A percentile compares a stretch with the other conserved stretches of the same genome.
These are phyloP conservation scores for Acheta domesticus DNA, from an alignment of 2,888 invertebrate species.

Conservation along the genomic window DNA sequence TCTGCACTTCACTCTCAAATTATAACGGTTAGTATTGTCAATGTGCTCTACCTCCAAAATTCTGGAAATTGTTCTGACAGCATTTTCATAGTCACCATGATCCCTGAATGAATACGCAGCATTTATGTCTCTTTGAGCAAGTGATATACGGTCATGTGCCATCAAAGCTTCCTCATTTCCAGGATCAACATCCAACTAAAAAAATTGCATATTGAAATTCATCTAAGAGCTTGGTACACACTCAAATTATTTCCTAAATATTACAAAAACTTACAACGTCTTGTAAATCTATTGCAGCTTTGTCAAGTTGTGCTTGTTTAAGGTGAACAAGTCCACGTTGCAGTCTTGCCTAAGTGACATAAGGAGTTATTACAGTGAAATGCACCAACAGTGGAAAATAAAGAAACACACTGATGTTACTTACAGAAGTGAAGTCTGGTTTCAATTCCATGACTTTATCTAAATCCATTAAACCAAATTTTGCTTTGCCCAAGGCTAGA, in stretches of 20 bases:
- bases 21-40: background rate
- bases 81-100: slow-evolving; percentile 54
- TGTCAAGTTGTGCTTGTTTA: slow-evolving; percentile 80
- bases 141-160: slow-evolving; percentile 63
- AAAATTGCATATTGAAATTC: slow-evolving; percentile 21
- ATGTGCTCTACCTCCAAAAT: slow-evolving; percentile 49
- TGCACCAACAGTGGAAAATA: background rate
- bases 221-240: slow-evolving; percentile 20
- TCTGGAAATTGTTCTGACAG: slow-evolving; percentile 63
- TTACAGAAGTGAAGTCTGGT: slow-evolving; percentile 89
- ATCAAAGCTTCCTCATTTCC: slow-evolving; percentile 72
- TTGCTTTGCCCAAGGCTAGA: slow-evolving; percentile 91
- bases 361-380: slow-evolving; percentile 18
- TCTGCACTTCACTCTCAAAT: no score
- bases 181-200: slow-evolving; percentile 66
- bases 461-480: slow-evolving; percentile 91
- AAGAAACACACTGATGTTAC: slow-evolving; percentile 42
- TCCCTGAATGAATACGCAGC: background rate
- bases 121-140: slow-evolving; percentile 60
- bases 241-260: slow-evolving; percentile 22
- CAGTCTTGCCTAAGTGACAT: slow-evolving; percentile 55
- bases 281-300: slow-evolving; percentile 78
- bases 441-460: slow-evolving; percentile 89
- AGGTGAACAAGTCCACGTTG: slow-evolving; percentile 86
- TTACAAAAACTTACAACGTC: slow-evolving; percentile 70